Percentiles rank a stretch among this genome's conserved stretches.
Evolutionary conservation across 2,113 vertebrate genomes (phyloP).

Genomic region (Centropus unirufus): DNA sequence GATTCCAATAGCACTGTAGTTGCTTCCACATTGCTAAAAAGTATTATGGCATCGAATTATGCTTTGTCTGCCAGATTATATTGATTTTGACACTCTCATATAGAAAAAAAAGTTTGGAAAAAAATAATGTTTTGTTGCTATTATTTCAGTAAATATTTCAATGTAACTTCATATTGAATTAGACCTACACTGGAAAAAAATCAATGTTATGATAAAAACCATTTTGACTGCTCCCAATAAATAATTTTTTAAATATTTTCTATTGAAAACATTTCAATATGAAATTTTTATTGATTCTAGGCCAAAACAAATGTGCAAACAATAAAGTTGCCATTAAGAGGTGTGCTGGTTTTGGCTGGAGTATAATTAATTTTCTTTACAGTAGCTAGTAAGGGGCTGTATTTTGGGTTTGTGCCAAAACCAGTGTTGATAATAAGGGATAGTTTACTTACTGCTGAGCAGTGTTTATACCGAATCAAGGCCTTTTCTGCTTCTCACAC

Average conservation of each 20-base stretch:
- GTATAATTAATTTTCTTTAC: no score
- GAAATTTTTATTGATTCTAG: background rate
- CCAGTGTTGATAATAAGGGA: no score
- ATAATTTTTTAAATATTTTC: background rate
- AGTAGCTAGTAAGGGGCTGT: no score
- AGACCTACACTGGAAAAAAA: background rate
- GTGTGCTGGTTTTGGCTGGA: no score
- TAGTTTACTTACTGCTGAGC: no score
- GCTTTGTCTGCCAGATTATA: background rate
- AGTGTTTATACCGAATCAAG: no score
- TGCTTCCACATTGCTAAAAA: background rate
- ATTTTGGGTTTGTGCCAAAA: no score
- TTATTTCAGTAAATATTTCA: background rate
- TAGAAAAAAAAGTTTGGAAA: background rate
- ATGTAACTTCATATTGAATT: background rate
- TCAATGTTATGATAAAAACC: background rate
- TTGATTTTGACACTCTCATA: slow-evolving; percentile 1
- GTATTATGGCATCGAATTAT: background rate
- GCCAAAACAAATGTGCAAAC: background rate
- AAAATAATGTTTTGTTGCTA: background rate
- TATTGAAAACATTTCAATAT: background rate
- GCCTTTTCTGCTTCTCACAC: no score
- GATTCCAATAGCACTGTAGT: background rate
- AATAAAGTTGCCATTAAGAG: background rate
- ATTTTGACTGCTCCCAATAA: background rate